These are phyloP conservation scores for Oceanites oceanicus DNA, from an alignment of 2,113 vertebrate species.

Conservation along the genomic window DNA sequence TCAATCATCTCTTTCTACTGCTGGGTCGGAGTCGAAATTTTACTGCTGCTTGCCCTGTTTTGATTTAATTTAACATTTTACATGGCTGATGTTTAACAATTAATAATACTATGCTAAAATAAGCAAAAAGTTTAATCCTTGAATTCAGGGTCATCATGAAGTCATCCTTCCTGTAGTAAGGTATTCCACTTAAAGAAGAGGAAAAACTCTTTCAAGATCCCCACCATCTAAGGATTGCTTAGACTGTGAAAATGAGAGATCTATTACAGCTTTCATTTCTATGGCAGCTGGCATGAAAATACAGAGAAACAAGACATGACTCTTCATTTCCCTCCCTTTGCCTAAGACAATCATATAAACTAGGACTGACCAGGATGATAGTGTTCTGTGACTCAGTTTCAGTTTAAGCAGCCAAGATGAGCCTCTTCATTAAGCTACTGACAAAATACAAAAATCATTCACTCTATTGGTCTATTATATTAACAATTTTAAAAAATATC, in stretches of 20 bases:
- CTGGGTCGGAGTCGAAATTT: not conserved
- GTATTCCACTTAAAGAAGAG: not conserved
- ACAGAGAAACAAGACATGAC: not conserved
- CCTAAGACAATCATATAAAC: not conserved
- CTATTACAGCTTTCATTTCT: not conserved
- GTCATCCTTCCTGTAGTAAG: not conserved
- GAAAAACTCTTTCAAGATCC: not conserved
- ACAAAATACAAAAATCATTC: not conserved
- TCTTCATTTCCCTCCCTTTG: not conserved
- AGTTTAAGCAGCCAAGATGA: not conserved
- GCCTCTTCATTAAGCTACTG: not conserved
- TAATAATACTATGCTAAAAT: conserved; percentile 13
- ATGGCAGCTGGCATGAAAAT: not conserved
- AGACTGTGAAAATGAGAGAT: not conserved
- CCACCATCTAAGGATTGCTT: not conserved
- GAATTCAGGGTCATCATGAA: not conserved
- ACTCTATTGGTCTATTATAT: not conserved
- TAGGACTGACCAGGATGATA: not conserved
- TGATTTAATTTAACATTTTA: not conserved
- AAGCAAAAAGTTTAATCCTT: not conserved
- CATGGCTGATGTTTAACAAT: not conserved
- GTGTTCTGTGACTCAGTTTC: not conserved
- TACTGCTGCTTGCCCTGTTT: not conserved
- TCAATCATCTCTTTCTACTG: not conserved
- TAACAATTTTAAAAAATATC: conserved; percentile 1